Conservation (phyloP, 1,140 invertebrate species). For the Cyclargus thomasi region DNA sequence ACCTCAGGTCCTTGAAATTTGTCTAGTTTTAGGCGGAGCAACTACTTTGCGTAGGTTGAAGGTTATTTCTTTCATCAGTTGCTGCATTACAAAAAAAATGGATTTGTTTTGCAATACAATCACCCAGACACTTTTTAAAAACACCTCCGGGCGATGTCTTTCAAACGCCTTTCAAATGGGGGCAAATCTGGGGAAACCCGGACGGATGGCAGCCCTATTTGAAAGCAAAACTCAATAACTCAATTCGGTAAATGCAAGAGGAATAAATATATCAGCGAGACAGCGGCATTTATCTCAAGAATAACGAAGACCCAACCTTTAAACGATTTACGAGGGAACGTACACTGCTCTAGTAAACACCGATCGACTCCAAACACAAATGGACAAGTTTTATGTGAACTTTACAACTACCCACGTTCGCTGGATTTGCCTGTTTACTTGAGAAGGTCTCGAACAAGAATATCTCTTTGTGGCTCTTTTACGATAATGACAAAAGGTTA, state of each 20-base stretch:
- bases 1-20: no score
- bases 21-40: no score
- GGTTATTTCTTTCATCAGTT: no score
- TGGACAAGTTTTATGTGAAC: constrained; percentile 29
- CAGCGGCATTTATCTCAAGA: constrained; percentile 63
- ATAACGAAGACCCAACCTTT: constrained; percentile 63
- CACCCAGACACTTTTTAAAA: no score
- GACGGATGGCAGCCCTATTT: no score
- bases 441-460: not conserved
- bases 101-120: no score
- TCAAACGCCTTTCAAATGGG: no score
- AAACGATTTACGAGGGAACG: constrained; percentile 66
- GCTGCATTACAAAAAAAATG: no score
- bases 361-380: constrained; percentile 43
- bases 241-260: constrained; percentile 27
- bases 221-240: constrained; percentile 16
- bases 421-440: not conserved
- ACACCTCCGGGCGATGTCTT: no score
- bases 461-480: not conserved
- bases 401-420: not conserved
- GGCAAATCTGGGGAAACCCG: no score
- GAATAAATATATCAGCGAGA: constrained; percentile 65
- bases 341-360: constrained; percentile 46
- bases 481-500: not conserved
- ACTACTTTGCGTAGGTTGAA: no score